Base-by-base conservation (phyloP, 1,140 invertebrate genomes). In the Globodera ellingtonae region DNA sequence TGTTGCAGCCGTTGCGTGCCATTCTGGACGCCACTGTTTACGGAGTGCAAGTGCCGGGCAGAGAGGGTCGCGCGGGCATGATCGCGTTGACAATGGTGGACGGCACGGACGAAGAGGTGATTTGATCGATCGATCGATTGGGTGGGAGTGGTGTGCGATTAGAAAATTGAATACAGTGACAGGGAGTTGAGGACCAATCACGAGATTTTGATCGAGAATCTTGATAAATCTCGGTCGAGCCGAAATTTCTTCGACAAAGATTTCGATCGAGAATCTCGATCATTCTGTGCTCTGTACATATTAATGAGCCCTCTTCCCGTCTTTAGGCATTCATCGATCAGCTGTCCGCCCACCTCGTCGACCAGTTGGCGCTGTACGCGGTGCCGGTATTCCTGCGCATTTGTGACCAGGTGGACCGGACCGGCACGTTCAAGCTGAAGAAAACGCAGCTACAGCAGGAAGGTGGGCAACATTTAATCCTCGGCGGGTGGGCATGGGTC, bases 11-110 rank as follows among this genome's bases (percentile, higher is more conserved):
- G 89, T 89, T 94, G 47, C 91, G 94, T 44, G 92, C 93, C 76
- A 94, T 96, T 83, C 92, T 94, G 87, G 96, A 99, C 90, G 94
- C 94, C 73, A 93, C 97, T 52, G 95, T 98, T 10, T 98, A 95
- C 90, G 96, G 96, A 46, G 95, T 98, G 0, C 92, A 94, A 91
- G 94, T 85, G 9, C 87, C 83, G 15, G 92, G 94, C 72, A 92
- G 92, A 75, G 97, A 98, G 91, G 97, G 96, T 0, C 91, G 93
- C 79, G 96, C 96, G 24, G 97, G 97, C 18, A 99, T 99, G 97
- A 95, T 94, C 59, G 95, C 95, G 24, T 94, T 98, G 10, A 76
- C 78, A 13, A 65, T 89, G 9, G 75, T 75, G 13, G 79, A 83
- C 4, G 83, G 80, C 46, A 71, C 66, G 0, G 71, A 89, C 79